A percentile compares a stretch with the other conserved stretches of the same genome.
Evolutionary conservation across 2,113 vertebrate genomes (phyloP).

Genomic region (Clinocottus analis): DNA sequence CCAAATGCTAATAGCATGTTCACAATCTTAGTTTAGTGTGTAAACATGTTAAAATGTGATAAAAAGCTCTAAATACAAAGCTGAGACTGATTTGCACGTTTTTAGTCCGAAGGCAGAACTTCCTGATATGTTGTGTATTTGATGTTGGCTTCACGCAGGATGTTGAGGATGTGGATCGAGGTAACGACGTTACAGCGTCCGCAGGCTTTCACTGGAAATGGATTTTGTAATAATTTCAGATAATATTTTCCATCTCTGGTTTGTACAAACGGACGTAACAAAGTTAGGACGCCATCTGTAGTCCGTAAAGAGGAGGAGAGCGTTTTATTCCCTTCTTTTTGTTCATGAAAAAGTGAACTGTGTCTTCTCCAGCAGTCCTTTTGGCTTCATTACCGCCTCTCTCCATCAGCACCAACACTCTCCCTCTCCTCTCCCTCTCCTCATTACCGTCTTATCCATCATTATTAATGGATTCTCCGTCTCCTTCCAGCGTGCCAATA

Average conservation of each 20-base stretch:
- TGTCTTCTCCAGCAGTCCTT: constrained; percentile 35
- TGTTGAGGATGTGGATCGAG: constrained; percentile 15
- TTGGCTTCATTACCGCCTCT: constrained; percentile 29
- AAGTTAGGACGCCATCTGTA: constrained; percentile 30
- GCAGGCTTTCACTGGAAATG: constrained; percentile 30
- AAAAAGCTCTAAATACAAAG: not conserved
- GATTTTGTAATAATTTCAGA: constrained; percentile 44
- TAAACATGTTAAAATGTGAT: not conserved
- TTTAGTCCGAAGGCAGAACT: not conserved
- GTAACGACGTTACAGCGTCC: constrained; percentile 37
- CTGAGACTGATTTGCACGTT: not conserved
- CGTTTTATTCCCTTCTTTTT: no score
- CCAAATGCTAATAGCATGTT: not conserved
- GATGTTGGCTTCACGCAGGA: not conserved
- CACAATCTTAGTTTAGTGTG: not conserved
- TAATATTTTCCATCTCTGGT: constrained; percentile 33
- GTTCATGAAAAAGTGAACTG: constrained; percentile 47
- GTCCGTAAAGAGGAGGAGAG: constrained; percentile 10
- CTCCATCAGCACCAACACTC: constrained; percentile 42
- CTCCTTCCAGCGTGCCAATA: constrained; percentile 36
- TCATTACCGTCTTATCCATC: constrained; percentile 42
- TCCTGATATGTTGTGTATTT: not conserved
- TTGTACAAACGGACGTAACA: constrained; percentile 46
- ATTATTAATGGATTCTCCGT: constrained; percentile 40
- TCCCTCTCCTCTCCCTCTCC: constrained; percentile 21